Base-by-base conservation (phyloP, 2,113 vertebrate genomes). In the Cheirogaleus medius region DNA sequence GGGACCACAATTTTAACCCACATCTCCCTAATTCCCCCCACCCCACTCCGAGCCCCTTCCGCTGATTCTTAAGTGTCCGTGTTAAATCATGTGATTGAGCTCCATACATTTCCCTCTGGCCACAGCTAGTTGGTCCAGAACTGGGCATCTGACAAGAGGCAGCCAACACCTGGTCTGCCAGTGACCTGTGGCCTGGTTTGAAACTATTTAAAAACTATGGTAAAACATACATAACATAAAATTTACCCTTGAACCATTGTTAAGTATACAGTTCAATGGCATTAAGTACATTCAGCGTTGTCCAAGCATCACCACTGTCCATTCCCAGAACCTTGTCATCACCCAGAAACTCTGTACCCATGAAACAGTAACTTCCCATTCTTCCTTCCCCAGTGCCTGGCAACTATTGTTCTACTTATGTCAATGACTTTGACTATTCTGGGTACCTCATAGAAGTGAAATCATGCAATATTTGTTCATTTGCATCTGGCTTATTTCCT, bases 401-500 rank as follows among this genome's bases (percentile, higher is more conserved):
- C 27, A 64, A 73, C 64, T 1, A 34, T 77, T 52, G 27, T 60
- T 63, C 66, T 49, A n/a, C 37, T 64, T 80, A 44, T 37, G 63
- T 93, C 34, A n/a, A 9, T 74, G 37, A 73, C 64, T 64, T 63
- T 39, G 11, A 66, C 25, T 73, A 39, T 81, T 80, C 21, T 77
- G n/a, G 32, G 14, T 32, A n/a, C 54, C 10, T 86, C 11, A 90
- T 34, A 9, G 34, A 90, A 71, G 12, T 66, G 54, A 52, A 96
- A 90, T 58, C 9, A 47, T 71, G 37, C 17, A 63, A 23, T 76
- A 47, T 29, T 54, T 92, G 42, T 39, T 73, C 42, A 52, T 60
- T 78, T 69, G 68, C 42, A 23, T 23, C 42, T 52, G 74, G 32
- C 25, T 81, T 87, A 77, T 34, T 94, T 91, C 63, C 32, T 39